phyloP scores from a whole-genome alignment of 2,797 vertebrate species.

The Urophycis tenuis region DNA sequence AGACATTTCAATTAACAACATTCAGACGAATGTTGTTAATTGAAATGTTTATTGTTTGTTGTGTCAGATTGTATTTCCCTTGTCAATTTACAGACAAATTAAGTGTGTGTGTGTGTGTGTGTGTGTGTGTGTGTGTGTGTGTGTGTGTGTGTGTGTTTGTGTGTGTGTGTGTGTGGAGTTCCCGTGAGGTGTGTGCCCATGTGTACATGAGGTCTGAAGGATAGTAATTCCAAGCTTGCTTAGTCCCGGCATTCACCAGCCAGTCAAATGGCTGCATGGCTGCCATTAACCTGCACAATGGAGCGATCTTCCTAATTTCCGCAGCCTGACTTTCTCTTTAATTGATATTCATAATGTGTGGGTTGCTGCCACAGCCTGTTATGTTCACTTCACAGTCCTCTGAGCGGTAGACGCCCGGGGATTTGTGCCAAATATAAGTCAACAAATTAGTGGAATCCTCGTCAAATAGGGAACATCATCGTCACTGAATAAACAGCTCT shows the following conservation, averaged over 20 bases:
- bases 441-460: conserved; percentile 32
- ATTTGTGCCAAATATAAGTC: conserved; percentile 42
- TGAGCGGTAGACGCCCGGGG: conserved; percentile 29
- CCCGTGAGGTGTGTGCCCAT: conserved; percentile 31
- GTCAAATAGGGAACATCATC: conserved; percentile 5
- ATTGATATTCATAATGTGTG: conserved; percentile 66
- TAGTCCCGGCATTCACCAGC: conserved; percentile 43
- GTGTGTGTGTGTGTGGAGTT: conserved; percentile 31
- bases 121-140: conserved; percentile 41
- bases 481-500: conserved; percentile 10
- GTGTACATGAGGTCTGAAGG: conserved; percentile 43
- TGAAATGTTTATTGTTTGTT: neutral
- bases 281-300: conserved; percentile 63
- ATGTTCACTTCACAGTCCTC: conserved; percentile 31
- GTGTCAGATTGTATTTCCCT: conserved; percentile 2
- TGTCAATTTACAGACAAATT: conserved; percentile 12
- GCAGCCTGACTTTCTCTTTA: conserved; percentile 59
- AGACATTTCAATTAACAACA: neutral
- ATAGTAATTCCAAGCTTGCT: conserved; percentile 42
- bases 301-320: conserved; percentile 49
- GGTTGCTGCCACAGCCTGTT: conserved; percentile 51
- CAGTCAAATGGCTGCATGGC: conserved; percentile 49
- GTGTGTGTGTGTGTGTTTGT: conserved; percentile 38
- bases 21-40: neutral
- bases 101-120: conserved; percentile 15